Conservation (phyloP, 2,113 vertebrate species). For the Rhodinocichla rosea region DNA sequence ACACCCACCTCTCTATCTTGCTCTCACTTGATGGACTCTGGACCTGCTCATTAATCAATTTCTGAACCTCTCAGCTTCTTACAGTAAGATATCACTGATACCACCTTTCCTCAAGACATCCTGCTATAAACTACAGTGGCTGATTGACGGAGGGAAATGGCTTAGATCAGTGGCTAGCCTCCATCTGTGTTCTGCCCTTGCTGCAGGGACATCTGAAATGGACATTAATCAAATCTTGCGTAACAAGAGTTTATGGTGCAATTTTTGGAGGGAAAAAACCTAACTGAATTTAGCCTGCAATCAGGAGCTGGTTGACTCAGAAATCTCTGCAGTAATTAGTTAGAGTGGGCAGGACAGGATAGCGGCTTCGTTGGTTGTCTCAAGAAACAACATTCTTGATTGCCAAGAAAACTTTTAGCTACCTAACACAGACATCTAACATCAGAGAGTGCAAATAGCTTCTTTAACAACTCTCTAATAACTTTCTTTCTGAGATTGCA, state of each 20-base stretch:
- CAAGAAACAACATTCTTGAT: neutral
- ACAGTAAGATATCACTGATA: conserved; percentile 17
- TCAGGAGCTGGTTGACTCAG: neutral
- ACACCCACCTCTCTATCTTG: neutral
- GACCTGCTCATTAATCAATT: conserved; percentile 26
- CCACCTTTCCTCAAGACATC: neutral
- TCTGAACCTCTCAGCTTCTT: neutral
- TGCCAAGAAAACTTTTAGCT: neutral
- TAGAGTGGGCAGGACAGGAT: neutral
- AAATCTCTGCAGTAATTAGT: neutral
- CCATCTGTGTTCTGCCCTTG: neutral
- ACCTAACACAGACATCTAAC: neutral
- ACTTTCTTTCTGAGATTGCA: neutral
- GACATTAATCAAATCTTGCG: neutral
- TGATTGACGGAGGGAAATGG: neutral
- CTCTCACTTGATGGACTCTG: neutral
- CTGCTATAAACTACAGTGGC: neutral
- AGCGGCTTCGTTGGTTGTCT: neutral
- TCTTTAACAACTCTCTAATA: neutral
- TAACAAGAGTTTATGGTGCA: neutral
- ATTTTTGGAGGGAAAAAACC: neutral
- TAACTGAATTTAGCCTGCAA: neutral
- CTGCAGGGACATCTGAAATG: neutral
- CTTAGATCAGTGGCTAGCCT: neutral
- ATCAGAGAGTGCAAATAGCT: neutral